Conservation (phyloP, 2,113 vertebrate genomes). For the Aleadryas rufinucha region DNA sequence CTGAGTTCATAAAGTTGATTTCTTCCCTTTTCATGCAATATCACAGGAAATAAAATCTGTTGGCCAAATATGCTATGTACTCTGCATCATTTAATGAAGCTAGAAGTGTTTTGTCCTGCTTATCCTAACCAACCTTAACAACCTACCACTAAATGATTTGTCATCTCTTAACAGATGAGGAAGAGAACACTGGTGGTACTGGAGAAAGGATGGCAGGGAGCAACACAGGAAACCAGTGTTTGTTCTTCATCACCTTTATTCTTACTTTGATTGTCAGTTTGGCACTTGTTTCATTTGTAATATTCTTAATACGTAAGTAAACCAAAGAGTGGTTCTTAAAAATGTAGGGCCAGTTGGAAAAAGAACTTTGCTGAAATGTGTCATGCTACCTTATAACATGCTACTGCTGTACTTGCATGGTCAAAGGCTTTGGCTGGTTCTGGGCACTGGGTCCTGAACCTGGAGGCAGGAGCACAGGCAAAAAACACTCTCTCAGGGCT, state of each 20-base stretch:
- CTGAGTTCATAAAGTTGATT: background rate
- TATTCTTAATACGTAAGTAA: conserved; percentile 76
- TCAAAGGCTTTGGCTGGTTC: background rate
- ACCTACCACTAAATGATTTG: background rate
- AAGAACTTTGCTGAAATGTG: background rate
- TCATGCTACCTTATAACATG: background rate
- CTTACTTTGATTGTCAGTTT: conserved; percentile 66
- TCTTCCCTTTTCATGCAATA: background rate
- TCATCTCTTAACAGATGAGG: conserved; percentile 42
- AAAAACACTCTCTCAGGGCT: background rate
- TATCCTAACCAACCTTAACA: background rate
- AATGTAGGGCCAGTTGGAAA: background rate
- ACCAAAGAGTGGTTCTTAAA: background rate
- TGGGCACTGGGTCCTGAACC: background rate
- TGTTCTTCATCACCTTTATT: conserved; percentile 61
- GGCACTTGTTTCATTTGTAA: conserved; percentile 71
- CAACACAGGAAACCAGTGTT: background rate
- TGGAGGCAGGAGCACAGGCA: background rate
- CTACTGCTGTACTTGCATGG: background rate
- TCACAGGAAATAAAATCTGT: background rate
- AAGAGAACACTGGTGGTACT: conserved; percentile 5
- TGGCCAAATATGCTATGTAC: background rate
- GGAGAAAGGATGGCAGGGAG: background rate
- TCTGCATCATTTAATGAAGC: background rate
- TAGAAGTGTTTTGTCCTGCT: background rate